phyloP scores from a whole-genome alignment of 2,113 vertebrate genomes.

The Acanthochromis polyacanthus region DNA sequence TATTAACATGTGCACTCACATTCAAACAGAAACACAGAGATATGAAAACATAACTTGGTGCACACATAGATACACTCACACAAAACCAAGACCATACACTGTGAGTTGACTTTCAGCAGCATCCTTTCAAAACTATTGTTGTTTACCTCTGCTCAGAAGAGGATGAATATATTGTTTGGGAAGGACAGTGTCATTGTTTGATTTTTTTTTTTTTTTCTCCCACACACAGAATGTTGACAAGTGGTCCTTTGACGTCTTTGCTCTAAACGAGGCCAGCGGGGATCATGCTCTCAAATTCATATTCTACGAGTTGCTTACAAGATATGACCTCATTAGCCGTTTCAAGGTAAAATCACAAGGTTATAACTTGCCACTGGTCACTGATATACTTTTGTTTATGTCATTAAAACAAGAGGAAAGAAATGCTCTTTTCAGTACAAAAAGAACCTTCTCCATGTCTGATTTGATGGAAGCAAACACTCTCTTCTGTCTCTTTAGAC shows the following conservation, averaged over 20 bases:
- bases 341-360: constrained; percentile 91
- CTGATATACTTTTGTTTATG: background rate
- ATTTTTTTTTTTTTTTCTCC: constrained; percentile 23
- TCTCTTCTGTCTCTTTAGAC: constrained; percentile 3
- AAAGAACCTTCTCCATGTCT: constrained; percentile 2
- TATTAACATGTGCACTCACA: constrained; percentile 76
- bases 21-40: constrained; percentile 9
- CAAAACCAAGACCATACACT: too few species aligned
- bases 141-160: background rate
- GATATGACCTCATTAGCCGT: constrained; percentile 96
- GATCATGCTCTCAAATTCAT: constrained; percentile 98
- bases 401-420: constrained; percentile 22
- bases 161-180: background rate
- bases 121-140: background rate
- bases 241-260: constrained; percentile 98
- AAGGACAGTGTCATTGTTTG: background rate
- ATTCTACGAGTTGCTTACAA: constrained; percentile 98
- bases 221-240: constrained; percentile 91
- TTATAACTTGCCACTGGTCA: background rate
- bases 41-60: constrained; percentile 21
- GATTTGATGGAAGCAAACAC: constrained; percentile 8
- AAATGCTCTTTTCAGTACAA: background rate
- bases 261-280: constrained; percentile 94
- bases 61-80: background rate
- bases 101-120: background rate